Evolutionary conservation across 2,888 invertebrate species (phyloP), one percentile per base, ranked within the genome.

Genomic region (Hecatera dysodea): DNA sequence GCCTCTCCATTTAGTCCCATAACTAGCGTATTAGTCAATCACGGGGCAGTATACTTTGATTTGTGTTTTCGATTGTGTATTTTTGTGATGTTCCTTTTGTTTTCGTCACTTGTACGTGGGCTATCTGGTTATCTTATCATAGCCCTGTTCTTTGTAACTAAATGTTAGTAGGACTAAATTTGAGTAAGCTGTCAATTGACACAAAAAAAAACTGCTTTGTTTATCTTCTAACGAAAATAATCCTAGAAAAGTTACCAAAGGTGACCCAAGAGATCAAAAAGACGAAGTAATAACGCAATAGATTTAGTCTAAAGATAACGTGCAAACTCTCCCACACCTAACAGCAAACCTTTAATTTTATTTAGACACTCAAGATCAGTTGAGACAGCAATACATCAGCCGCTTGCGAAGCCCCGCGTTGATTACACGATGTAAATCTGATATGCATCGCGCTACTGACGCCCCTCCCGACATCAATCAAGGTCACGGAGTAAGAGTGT

Each of bases 371-470:
- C 64, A 52, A 64, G 79, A 82, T 84, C 83, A 81, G 83, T 84
- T 84, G 84, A 84, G 63, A 61, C 57, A 71, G 56, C 67, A 42
- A 80, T 80, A 74, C 72, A 80, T 83, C 83, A 83, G 72, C 66
- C 66, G 69, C 62, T 70, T 72, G 61, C 66, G 29, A 62, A 78
- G 72, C 78, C 63, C 77, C 66, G 68, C 74, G 71, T 78, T 84
- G 81, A 85, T 85, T 85, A 81, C 81, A 74, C 72, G 67, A 65
- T 70, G 68, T 60, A 63, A 60, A 57, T 48, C 63, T 72, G 85
- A 85, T 86, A 84, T 70, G 66, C 67, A 86, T 82, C 84, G 69
- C 56, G 73, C 83, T 75, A 76, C 81, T 72, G 73, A 55, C 33
- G 65, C 75, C 83, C 72, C 80, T 75, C 83, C 84, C 56, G 36